Evolutionary conservation across 2,797 vertebrate genomes (phyloP).

Genomic region (Vipera latastei): DNA sequence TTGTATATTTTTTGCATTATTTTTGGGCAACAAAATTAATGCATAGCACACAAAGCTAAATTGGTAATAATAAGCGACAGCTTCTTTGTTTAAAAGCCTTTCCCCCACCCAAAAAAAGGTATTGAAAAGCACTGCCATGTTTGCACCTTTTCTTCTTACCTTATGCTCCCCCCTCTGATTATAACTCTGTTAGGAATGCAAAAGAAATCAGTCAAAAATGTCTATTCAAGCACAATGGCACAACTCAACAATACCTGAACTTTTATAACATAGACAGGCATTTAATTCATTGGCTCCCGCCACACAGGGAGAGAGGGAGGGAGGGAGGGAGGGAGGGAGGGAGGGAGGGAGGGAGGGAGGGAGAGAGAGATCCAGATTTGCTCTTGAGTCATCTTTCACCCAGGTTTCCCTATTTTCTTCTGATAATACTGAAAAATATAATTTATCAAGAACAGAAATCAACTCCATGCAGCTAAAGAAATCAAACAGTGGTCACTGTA

Average conservation of each 20-base stretch:
- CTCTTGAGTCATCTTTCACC: background rate
- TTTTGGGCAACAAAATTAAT: background rate
- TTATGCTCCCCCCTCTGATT: background rate
- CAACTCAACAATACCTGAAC: background rate
- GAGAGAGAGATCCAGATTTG: background rate
- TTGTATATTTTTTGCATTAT: background rate
- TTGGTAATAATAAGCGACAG: background rate
- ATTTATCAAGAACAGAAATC: background rate
- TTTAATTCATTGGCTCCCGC: background rate
- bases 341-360: background rate
- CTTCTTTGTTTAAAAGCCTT: background rate
- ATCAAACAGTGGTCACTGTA: background rate
- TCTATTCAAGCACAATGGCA: background rate
- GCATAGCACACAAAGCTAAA: background rate
- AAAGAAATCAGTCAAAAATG: background rate
- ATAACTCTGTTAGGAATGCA: background rate
- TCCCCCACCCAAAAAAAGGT: background rate
- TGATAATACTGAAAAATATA: background rate
- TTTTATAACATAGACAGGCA: background rate
- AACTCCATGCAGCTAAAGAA: background rate
- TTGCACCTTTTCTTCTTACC: background rate
- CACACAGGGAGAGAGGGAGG: too few relatives aligned
- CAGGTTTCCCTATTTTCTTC: background rate
- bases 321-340: too few relatives aligned
- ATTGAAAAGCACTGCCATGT: background rate